Percentiles rank a stretch among this genome's conserved stretches.
These are phyloP conservation scores for Homalodisca vitripennis DNA, from an alignment of 1,140 invertebrate genomes.

Conservation along the genomic window DNA sequence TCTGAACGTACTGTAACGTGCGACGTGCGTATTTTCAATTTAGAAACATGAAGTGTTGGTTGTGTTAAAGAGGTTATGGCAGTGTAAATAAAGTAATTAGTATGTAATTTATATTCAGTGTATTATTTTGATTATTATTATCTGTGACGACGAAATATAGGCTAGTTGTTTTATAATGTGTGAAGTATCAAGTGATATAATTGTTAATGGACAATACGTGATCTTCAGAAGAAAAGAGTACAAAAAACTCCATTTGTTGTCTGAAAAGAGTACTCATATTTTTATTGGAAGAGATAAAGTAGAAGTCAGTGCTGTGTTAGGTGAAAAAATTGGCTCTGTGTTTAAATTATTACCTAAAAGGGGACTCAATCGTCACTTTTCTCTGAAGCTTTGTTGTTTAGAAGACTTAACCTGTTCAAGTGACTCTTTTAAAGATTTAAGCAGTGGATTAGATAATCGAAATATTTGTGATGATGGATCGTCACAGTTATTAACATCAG, in stretches of 20 bases:
- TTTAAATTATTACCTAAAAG: conserved; percentile 73
- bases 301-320: conserved; percentile 65
- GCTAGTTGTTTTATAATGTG: too few relatives aligned
- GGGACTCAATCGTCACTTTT: conserved; percentile 56
- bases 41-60: too few relatives aligned
- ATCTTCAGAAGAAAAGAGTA: conserved; percentile 73
- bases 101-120: too few relatives aligned
- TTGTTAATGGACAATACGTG: conserved; percentile 66
- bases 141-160: too few relatives aligned
- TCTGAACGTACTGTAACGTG: too few relatives aligned
- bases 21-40: too few relatives aligned
- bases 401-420: conserved; percentile 47
- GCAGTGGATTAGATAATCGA: conserved; percentile 76
- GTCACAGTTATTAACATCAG: conserved; percentile 82
- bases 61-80: too few relatives aligned
- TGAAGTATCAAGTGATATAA: too few relatives aligned
- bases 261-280: conserved; percentile 57
- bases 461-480: conserved; percentile 77
- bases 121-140: too few relatives aligned
- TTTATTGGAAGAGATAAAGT: conserved; percentile 70
- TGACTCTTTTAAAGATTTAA: conserved; percentile 46
- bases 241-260: conserved; percentile 71
- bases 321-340: conserved; percentile 71
- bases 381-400: conserved; percentile 56
- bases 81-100: too few relatives aligned